Evolutionary conservation across 2,797 vertebrate species (phyloP).

Genomic region (Poeciliopsis gracilis): DNA sequence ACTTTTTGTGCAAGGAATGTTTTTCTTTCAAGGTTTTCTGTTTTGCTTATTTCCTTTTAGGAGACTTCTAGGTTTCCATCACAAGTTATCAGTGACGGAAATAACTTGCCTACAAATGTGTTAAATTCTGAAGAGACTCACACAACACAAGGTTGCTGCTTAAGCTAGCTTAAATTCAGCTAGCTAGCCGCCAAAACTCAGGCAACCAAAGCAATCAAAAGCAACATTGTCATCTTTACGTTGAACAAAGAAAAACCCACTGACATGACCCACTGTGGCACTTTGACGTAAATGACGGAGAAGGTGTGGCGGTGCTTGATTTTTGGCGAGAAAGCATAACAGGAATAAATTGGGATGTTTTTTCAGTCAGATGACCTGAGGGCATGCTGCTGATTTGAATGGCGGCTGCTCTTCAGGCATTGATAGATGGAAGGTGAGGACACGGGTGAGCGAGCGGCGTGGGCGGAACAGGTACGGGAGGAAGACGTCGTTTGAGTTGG

Average conservation of each 20-base stretch:
- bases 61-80: too few species aligned
- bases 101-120: too few species aligned
- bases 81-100: too few species aligned
- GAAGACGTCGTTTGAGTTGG: conserved; percentile 19
- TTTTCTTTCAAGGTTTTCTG: too few species aligned
- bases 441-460: conserved; percentile 55
- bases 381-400: conserved; percentile 58
- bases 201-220: conserved; percentile 54
- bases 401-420: conserved; percentile 54
- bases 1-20: too few species aligned
- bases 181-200: conserved; percentile 41
- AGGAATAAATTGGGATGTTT: conserved; percentile 69
- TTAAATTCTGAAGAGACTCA: too few species aligned
- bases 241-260: conserved; percentile 13
- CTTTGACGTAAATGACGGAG: conserved; percentile 59
- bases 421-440: conserved; percentile 74
- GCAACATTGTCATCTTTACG: conserved; percentile 6
- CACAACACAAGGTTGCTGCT: too few species aligned
- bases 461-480: conserved; percentile 38
- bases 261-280: conserved; percentile 54
- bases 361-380: conserved; percentile 66
- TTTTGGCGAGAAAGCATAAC: conserved; percentile 61
- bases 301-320: conserved; percentile 48
- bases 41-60: too few species aligned
- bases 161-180: too few species aligned